A percentile compares a stretch with the other conserved stretches of the same genome.
Conservation (phyloP, 2,888 invertebrate species). For the Chesias legatella region DNA sequence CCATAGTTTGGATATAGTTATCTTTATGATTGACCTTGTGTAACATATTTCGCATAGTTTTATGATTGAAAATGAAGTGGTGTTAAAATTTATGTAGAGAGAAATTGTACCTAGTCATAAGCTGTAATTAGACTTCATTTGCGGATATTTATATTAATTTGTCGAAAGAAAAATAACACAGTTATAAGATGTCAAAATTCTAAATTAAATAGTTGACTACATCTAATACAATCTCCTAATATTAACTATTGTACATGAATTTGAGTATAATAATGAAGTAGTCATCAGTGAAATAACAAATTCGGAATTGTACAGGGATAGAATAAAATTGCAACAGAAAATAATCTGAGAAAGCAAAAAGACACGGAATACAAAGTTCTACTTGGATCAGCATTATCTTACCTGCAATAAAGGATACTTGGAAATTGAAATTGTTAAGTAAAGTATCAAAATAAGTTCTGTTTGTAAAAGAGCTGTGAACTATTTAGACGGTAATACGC, state of each 20-base stretch:
- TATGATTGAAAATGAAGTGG: slow-evolving; percentile 20
- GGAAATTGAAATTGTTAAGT: slow-evolving; percentile 31
- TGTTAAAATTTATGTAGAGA: slow-evolving; percentile 50
- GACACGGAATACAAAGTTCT: slow-evolving; percentile 18
- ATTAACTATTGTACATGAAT: slow-evolving; percentile 19
- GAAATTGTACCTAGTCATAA: slow-evolving; percentile 77
- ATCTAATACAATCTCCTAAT: background rate
- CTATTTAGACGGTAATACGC: slow-evolving; percentile 55
- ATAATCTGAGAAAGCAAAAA: slow-evolving; percentile 30
- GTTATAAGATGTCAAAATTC: background rate
- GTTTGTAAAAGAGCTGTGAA: slow-evolving; percentile 69
- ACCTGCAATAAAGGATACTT: slow-evolving; percentile 45
- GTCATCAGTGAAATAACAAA: slow-evolving; percentile 48
- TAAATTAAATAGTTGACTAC: background rate
- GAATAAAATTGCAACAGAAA: slow-evolving; percentile 37
- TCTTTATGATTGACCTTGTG: slow-evolving; percentile 13
- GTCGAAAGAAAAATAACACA: slow-evolving; percentile 28
- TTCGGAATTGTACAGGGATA: slow-evolving; percentile 80
- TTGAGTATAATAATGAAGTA: slow-evolving; percentile 18
- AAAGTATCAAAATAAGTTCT: slow-evolving; percentile 33
- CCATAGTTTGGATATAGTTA: slow-evolving; percentile 23
- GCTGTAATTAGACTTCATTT: slow-evolving; percentile 66
- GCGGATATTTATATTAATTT: slow-evolving; percentile 52
- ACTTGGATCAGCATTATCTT: slow-evolving; percentile 19
- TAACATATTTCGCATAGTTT: slow-evolving; percentile 17